These are phyloP conservation scores for Meta bourneti DNA, from an alignment of 2,888 invertebrate species.

Conservation along the genomic window DNA sequence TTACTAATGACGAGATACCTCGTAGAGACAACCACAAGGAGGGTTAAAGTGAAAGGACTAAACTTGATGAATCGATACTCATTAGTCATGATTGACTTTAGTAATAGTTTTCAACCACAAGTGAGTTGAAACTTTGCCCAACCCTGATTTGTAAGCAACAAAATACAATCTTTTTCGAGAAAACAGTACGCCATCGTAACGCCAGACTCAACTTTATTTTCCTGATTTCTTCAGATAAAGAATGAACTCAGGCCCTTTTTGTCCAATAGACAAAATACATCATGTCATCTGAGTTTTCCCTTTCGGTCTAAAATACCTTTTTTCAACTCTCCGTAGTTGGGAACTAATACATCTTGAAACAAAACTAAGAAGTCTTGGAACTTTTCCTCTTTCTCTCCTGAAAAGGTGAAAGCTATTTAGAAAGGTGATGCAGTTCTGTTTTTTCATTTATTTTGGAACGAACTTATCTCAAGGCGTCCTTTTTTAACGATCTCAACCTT, in stretches of 20 bases:
- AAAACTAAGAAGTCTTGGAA: neutral
- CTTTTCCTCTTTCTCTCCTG: neutral
- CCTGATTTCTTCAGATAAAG: neutral
- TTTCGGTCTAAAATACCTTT: neutral
- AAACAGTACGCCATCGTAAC: too few species aligned
- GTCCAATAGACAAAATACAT: neutral
- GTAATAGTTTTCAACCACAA: too few species aligned
- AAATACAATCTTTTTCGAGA: too few species aligned
- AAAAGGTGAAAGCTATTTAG: conserved; percentile 24
- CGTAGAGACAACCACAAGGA: too few species aligned
- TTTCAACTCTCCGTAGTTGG: neutral
- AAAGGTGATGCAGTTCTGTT: neutral
- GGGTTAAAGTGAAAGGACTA: too few species aligned
- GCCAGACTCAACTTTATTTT: neutral
- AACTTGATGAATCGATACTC: too few species aligned
- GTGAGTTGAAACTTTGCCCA: too few species aligned
- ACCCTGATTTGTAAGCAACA: too few species aligned
- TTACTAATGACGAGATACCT: too few species aligned
- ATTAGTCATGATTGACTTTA: too few species aligned
- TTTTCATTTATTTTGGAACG: neutral
- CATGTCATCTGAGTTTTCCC: neutral
- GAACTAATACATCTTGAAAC: neutral
- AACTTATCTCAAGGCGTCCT: neutral
- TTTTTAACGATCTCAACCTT: neutral
- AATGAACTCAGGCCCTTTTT: neutral